Percentiles rank a stretch among this genome's conserved stretches.
Conservation (phyloP, 2,113 vertebrate genomes). For the Lasiurus borealis region DNA sequence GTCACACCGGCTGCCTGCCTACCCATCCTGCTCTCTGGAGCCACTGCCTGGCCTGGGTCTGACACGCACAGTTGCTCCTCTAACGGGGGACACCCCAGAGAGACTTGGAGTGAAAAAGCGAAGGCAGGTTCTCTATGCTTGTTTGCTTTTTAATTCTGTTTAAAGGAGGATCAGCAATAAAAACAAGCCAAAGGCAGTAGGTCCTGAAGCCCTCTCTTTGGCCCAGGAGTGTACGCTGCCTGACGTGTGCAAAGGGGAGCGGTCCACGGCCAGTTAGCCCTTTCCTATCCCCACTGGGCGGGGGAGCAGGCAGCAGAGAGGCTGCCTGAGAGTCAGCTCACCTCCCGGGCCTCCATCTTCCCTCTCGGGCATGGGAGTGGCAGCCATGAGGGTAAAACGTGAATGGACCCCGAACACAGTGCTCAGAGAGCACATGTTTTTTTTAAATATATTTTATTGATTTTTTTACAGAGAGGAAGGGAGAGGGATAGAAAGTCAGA, state of each 20-base stretch:
- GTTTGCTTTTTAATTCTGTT: not conserved
- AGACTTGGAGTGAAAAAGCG: not conserved
- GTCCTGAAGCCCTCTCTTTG: not conserved
- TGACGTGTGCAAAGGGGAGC: too few species aligned
- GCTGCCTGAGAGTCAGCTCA: not conserved
- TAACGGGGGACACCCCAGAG: not conserved
- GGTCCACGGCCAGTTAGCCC: not conserved
- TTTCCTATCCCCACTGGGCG: not conserved
- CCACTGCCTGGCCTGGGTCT: not conserved
- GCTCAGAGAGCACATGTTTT: not conserved
- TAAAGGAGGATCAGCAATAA: not conserved
- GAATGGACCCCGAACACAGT: accelerated
- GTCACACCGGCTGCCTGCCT: not conserved
- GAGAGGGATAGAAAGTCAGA: too few species aligned
- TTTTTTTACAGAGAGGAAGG: too few species aligned
- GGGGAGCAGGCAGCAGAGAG: too few species aligned
- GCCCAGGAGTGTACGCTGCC: not conserved
- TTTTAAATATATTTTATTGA: too few species aligned
- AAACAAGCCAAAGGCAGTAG: not conserved
- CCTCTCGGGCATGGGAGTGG: too few species aligned
- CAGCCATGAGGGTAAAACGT: not conserved
- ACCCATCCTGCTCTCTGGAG: not conserved
- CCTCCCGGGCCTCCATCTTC: not conserved
- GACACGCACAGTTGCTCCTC: not conserved
- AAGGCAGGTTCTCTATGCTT: not conserved